A percentile compares a stretch with the other conserved stretches of the same genome.
These are phyloP conservation scores for Cataglyphis altisquamis DNA, from an alignment of 2,888 invertebrate species.

Conservation along the genomic window DNA sequence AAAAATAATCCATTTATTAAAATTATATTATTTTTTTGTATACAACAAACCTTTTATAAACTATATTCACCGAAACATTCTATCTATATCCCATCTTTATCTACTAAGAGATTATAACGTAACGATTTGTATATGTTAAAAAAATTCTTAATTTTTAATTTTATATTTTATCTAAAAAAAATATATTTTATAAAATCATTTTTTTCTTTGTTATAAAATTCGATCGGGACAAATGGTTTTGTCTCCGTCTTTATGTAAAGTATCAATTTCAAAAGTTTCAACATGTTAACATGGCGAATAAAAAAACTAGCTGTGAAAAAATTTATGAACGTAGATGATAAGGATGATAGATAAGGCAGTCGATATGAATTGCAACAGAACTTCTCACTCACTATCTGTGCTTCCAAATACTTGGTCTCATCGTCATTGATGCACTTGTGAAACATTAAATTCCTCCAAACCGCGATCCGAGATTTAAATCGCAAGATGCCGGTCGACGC, in stretches of 20 bases:
- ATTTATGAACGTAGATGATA: neutral
- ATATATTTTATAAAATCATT: neutral
- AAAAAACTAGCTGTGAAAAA: neutral
- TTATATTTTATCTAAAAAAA: neutral
- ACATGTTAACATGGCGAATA: neutral
- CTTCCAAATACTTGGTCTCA: neutral
- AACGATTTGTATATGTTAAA: neutral
- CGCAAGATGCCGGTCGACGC: conserved; percentile 53
- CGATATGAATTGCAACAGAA: neutral
- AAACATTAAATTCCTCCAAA: neutral
- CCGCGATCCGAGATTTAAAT: neutral
- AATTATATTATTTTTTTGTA: neutral
- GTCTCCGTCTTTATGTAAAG: neutral
- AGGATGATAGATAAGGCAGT: neutral
- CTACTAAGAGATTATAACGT: neutral
- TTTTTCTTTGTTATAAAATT: neutral
- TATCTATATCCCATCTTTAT: neutral
- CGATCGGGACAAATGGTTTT: neutral
- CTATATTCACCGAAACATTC: neutral
- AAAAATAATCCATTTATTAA: neutral
- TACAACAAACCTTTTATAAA: neutral
- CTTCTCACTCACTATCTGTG: neutral
- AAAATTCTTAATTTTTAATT: neutral
- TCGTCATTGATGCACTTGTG: too few relatives aligned
- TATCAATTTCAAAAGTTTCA: neutral